Evolutionary conservation across 2,888 invertebrate species (phyloP).

Genomic region (Campoletis raptor): DNA sequence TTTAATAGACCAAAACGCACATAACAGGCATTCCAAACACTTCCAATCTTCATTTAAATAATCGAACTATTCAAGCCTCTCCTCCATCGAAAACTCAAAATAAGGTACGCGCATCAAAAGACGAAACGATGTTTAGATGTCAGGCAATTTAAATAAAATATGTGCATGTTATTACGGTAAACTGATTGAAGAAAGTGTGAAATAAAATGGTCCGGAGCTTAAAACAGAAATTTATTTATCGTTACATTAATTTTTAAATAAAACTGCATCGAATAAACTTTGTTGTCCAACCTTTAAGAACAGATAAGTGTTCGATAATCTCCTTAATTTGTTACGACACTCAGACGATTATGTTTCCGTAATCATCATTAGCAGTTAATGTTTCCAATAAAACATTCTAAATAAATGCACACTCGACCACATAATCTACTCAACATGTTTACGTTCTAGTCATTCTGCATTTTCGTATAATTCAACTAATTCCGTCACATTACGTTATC

Average conservation of each 20-base stretch:
- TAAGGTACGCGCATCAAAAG: neutral
- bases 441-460: neutral
- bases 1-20: constrained; percentile 38
- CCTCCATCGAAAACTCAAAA: neutral
- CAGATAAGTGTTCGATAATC: neutral
- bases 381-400: neutral
- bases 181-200: neutral
- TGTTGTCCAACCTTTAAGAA: neutral
- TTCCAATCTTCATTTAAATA: constrained; percentile 30
- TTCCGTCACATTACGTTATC: neutral
- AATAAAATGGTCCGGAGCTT: neutral
- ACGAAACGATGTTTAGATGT: neutral
- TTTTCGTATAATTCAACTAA: neutral
- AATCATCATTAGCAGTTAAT: neutral
- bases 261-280: too few species aligned
- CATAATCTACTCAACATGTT: neutral
- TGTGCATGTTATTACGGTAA: neutral
- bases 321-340: neutral
- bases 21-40: constrained; percentile 6
- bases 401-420: neutral
- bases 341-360: neutral
- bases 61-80: neutral
- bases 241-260: too few species aligned
- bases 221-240: neutral
- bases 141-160: neutral